Evolutionary conservation across 2,797 vertebrate genomes (phyloP).

Genomic region (Pantherophis alleghaniensis): DNA sequence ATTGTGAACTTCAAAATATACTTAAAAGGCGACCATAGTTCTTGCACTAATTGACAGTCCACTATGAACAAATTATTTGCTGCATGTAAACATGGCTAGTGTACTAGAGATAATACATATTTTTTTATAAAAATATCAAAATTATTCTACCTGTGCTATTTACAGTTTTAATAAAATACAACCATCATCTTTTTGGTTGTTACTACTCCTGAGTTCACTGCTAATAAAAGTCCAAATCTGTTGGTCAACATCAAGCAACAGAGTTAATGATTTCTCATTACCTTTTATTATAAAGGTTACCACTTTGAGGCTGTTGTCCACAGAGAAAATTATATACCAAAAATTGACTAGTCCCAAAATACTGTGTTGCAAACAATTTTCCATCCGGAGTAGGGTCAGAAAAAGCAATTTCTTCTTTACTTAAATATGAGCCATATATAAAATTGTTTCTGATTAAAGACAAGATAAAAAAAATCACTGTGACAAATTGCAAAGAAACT

Average conservation of each 20-base stretch:
- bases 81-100: constrained; percentile 83
- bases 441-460: constrained; percentile 89
- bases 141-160: constrained; percentile 76
- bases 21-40: constrained; percentile 70
- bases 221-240: constrained; percentile 72
- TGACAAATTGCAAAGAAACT: not conserved
- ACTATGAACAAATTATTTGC: constrained; percentile 79
- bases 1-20: constrained; percentile 71
- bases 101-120: constrained; percentile 76
- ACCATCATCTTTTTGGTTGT: constrained; percentile 72
- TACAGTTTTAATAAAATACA: constrained; percentile 79
- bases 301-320: constrained; percentile 72
- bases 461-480: not conserved
- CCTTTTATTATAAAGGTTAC: constrained; percentile 36
- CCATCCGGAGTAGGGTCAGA: constrained; percentile 98
- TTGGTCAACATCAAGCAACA: constrained; percentile 58
- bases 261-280: constrained; percentile 52
- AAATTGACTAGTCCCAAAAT: constrained; percentile 97
- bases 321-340: constrained; percentile 99
- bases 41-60: constrained; percentile 79
- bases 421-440: constrained; percentile 94
- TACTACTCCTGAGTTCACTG: constrained; percentile 80
- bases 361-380: constrained; percentile 95
- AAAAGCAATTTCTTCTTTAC: constrained; percentile 98
- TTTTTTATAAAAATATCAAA: constrained; percentile 80